Conservation (phyloP, 1,140 invertebrate species). For the Eriocheir sinensis region DNA sequence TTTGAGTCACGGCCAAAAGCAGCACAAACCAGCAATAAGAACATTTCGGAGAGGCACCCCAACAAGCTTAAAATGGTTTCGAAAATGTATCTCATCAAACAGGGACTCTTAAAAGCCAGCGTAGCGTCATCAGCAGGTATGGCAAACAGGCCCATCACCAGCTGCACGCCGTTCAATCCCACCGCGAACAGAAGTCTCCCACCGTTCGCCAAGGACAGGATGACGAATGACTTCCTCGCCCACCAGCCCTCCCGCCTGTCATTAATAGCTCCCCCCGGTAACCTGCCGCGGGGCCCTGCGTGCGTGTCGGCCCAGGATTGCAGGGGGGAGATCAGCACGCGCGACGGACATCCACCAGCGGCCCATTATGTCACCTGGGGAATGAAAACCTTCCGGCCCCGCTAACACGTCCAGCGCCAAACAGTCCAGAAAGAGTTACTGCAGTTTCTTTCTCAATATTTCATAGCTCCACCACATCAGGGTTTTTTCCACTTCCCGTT, state of each 20-base stretch:
- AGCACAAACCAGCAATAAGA: too few species aligned
- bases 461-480: too few species aligned
- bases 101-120: not conserved
- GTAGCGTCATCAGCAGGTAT: not conserved
- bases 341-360: not conserved
- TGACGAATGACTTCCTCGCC: constrained; percentile 13
- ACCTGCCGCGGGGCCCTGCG: not conserved
- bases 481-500: too few species aligned
- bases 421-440: not conserved
- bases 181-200: not conserved
- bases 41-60: too few species aligned
- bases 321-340: not conserved
- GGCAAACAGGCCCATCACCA: not conserved
- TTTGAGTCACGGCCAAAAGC: too few species aligned
- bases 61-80: too few species aligned
- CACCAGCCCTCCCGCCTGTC: not conserved
- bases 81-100: not conserved
- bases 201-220: not conserved
- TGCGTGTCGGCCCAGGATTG: not conserved
- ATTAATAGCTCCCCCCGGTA: constrained; percentile 23
- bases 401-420: not conserved
- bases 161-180: constrained; percentile 5
- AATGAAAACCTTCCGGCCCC: not conserved
- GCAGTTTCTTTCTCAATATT: not conserved
- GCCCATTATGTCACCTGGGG: not conserved